These are phyloP conservation scores for Neodiprion virginianus DNA, from an alignment of 1,140 invertebrate species.

Conservation along the genomic window DNA sequence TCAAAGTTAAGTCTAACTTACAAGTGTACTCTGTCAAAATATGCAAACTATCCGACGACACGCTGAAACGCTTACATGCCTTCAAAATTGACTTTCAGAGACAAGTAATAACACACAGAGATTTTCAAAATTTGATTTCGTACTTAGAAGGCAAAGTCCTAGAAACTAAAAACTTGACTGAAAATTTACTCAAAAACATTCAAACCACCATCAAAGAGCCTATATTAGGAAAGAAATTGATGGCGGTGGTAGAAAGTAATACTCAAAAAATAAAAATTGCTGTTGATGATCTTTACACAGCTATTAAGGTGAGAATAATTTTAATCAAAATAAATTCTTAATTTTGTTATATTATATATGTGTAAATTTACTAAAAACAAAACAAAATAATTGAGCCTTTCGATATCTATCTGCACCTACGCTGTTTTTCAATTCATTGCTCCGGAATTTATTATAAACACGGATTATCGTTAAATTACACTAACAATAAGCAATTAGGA, in stretches of 20 bases:
- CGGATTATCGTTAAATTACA: no score
- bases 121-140: neutral
- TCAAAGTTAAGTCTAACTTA: neutral
- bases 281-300: slow-evolving; percentile 8
- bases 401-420: slow-evolving; percentile 1
- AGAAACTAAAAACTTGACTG: neutral
- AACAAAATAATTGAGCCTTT: neutral
- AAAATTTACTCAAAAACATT: neutral
- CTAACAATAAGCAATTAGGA: no score
- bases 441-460: no score
- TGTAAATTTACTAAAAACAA: no score
- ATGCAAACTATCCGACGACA: neutral
- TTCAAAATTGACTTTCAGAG: neutral
- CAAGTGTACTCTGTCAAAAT: neutral
- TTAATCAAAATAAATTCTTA: neutral
- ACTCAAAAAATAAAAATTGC: slow-evolving; percentile 13
- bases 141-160: neutral
- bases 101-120: neutral
- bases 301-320: slow-evolving; percentile 20
- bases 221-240: slow-evolving; percentile 22
- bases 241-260: slow-evolving; percentile 12
- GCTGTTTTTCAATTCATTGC: neutral
- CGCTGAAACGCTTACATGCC: neutral
- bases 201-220: slow-evolving; percentile 5
- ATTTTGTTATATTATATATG: neutral